Conservation (phyloP, 2,888 invertebrate species). For the Limenitis arthemis region DNA sequence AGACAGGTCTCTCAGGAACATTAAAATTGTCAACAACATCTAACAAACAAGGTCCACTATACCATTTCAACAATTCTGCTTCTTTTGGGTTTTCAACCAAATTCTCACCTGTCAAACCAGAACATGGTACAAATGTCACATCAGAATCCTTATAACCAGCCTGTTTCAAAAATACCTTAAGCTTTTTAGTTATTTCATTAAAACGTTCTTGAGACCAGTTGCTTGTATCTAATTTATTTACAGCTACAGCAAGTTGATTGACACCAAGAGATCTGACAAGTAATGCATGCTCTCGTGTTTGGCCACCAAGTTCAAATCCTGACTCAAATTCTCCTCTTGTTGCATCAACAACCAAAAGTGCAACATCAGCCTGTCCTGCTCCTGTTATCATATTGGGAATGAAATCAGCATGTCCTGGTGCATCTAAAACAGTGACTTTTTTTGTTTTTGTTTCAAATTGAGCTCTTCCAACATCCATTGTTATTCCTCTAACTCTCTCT, state of each 20-base stretch:
- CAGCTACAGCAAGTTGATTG: constrained; percentile 92
- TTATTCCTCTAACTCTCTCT: constrained; percentile 96
- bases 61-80: constrained; percentile 78
- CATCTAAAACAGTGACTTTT: constrained; percentile 90
- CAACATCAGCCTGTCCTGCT: constrained; percentile 98
- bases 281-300: constrained; percentile 97
- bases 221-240: constrained; percentile 98
- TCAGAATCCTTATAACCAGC: constrained; percentile 92
- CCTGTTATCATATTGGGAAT: constrained; percentile 99
- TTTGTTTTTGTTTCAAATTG: constrained; percentile 92
- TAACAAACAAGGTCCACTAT: constrained; percentile 87
- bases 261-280: constrained; percentile 93
- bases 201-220: constrained; percentile 94
- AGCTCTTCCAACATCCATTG: constrained; percentile 97
- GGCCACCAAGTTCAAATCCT: constrained; percentile 98
- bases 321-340: constrained; percentile 98
- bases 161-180: constrained; percentile 88
- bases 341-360: constrained; percentile 96
- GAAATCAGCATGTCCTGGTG: constrained; percentile 99
- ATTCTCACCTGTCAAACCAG: constrained; percentile 97
- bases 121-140: constrained; percentile 93
- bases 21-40: constrained; percentile 91
- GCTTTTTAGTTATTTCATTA: constrained; percentile 87
- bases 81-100: constrained; percentile 78
- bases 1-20: constrained; percentile 88